A percentile compares a stretch with the other conserved stretches of the same genome.
Conservation (phyloP, 2,888 invertebrate species). For the Drosophila histrio region DNA sequence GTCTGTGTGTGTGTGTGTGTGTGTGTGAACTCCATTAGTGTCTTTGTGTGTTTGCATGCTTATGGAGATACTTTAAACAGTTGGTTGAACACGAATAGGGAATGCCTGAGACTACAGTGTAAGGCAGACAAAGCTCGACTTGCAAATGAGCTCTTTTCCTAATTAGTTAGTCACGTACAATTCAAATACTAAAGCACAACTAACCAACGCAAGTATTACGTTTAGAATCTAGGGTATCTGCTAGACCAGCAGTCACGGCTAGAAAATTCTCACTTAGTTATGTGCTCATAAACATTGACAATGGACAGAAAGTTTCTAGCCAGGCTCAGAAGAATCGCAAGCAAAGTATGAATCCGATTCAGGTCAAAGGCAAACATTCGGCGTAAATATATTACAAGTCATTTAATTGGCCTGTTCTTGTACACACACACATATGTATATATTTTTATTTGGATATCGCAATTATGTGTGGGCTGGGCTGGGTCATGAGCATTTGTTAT, state of each 20-base stretch:
- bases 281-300: conserved; percentile 19
- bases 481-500: conserved; percentile 20
- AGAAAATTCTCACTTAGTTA: neutral
- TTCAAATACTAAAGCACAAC: neutral
- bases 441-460: conserved; percentile 12
- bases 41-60: neutral
- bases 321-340: neutral
- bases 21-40: conserved; percentile 9
- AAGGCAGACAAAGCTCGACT: neutral
- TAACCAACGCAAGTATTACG: neutral
- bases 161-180: conserved; percentile 1
- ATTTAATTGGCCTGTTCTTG: conserved; percentile 43
- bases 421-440: neutral
- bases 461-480: conserved; percentile 11
- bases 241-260: neutral
- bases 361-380: conserved; percentile 28
- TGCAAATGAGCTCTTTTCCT: neutral
- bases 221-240: neutral
- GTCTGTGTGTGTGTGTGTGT: neutral
- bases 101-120: neutral
- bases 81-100: conserved; percentile 31
- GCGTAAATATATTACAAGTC: conserved; percentile 25
- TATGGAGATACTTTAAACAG: conserved; percentile 14
- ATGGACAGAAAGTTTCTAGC: neutral
- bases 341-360: neutral